Conservation (phyloP, 2,797 vertebrate species). For the Microcaecilia unicolor region DNA sequence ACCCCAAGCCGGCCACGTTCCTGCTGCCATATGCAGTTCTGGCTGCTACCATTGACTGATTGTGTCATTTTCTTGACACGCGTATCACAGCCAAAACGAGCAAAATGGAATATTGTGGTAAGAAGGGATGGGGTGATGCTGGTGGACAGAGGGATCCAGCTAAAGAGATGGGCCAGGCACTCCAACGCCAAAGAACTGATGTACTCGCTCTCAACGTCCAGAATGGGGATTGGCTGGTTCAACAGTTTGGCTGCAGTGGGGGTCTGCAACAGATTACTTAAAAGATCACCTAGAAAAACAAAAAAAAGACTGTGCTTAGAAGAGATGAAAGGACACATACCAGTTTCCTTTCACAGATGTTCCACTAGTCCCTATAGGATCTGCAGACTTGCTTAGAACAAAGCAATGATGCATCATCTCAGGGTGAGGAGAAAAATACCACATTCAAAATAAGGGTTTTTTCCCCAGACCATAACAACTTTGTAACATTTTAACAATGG, state of each 20-base stretch:
- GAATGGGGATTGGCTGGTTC: conserved; percentile 78
- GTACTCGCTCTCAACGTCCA: conserved; percentile 83
- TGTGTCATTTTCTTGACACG: conserved; percentile 55
- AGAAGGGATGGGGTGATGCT: conserved; percentile 93
- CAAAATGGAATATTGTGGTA: conserved; percentile 94
- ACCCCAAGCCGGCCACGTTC: conserved; percentile 82
- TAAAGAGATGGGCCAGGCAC: conserved; percentile 95
- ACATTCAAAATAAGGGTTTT: no score
- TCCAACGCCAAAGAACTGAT: conserved; percentile 87
- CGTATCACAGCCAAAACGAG: conserved; percentile 89
- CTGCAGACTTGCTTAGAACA: no score
- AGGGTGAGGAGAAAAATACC: neutral
- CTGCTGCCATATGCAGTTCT: conserved; percentile 37
- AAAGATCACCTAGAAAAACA: conserved; percentile 61
- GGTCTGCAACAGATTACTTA: conserved; percentile 82
- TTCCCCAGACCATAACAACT: no score
- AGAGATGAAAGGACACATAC: no score
- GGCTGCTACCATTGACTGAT: conserved; percentile 63
- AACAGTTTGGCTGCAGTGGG: conserved; percentile 78
- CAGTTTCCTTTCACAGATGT: no score
- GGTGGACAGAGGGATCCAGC: conserved; percentile 94
- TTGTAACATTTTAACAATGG: no score
- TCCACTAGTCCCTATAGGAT: no score
- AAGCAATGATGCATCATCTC: no score
- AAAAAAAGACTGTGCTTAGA: neutral